Evolutionary conservation across 2,797 vertebrate genomes (phyloP).

Genomic region (Xenops minutus): DNA sequence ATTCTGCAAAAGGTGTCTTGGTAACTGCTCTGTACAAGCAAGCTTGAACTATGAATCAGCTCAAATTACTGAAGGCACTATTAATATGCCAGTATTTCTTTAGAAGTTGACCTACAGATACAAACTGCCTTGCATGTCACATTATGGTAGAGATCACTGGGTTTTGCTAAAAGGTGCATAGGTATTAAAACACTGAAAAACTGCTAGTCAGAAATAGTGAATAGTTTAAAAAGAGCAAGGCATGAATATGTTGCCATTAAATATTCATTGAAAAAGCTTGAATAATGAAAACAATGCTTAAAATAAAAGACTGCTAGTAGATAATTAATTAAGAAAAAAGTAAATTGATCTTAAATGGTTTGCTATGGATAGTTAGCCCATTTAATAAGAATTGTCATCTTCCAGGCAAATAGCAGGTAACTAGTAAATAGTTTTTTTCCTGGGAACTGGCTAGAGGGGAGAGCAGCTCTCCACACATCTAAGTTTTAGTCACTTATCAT

Average conservation of each 20-base stretch:
- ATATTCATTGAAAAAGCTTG: constrained; percentile 50
- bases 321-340: constrained; percentile 46
- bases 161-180: background rate
- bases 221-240: background rate
- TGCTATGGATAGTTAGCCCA: constrained; percentile 14
- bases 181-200: background rate
- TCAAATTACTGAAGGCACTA: background rate
- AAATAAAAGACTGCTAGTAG: constrained; percentile 26
- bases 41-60: background rate
- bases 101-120: background rate
- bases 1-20: background rate
- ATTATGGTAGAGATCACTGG: background rate
- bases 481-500: constrained; percentile 51
- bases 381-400: constrained; percentile 34
- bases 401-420: constrained; percentile 3
- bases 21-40: background rate
- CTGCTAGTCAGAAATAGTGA: background rate
- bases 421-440: constrained; percentile 27
- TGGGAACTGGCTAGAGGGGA: constrained; percentile 17
- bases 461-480: background rate
- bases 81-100: background rate
- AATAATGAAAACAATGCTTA: constrained; percentile 52
- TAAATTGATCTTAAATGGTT: constrained; percentile 34
- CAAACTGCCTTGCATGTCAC: background rate
- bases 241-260: constrained; percentile 1